Conservation (phyloP, 1,140 invertebrate genomes). For the Leucophenga varia region DNA sequence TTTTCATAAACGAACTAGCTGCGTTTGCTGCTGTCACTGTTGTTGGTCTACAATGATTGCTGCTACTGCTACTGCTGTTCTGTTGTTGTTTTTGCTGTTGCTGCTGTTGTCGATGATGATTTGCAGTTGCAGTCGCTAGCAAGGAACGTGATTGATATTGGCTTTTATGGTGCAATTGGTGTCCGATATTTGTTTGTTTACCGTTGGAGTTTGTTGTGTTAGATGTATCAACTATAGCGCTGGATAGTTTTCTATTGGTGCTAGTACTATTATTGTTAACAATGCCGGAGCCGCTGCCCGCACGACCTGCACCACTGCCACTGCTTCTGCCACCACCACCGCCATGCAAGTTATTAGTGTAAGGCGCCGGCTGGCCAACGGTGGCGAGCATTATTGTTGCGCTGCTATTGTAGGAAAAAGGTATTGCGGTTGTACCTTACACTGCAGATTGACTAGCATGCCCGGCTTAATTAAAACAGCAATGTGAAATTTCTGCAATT, state of each 20-base stretch:
- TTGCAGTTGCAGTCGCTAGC: slow-evolving; percentile 13
- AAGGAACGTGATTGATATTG: slow-evolving; percentile 16
- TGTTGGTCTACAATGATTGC: slow-evolving; percentile 8
- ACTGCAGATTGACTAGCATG: slow-evolving; percentile 2
- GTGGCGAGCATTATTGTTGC: slow-evolving; percentile 44
- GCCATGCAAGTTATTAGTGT: slow-evolving; percentile 23
- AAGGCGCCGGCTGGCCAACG: slow-evolving; percentile 35
- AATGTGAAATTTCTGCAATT: not conserved
- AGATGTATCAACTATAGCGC: too few relatives aligned
- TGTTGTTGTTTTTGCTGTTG: slow-evolving; percentile 20
- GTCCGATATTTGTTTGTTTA: slow-evolving; percentile 56
- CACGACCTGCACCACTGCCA: not conserved
- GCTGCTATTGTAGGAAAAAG: slow-evolving; percentile 20
- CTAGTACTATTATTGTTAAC: too few relatives aligned
- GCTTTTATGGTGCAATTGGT: too few relatives aligned
- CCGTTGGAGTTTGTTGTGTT: slow-evolving; percentile 28
- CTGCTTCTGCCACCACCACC: slow-evolving; percentile 17
- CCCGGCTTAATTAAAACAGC: too few relatives aligned
- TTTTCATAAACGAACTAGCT: slow-evolving; percentile 49
- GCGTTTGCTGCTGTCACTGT: slow-evolving; percentile 8
- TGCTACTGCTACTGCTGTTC: slow-evolving; percentile 15
- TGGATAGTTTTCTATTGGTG: too few relatives aligned
- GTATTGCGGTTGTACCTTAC: slow-evolving; percentile 8
- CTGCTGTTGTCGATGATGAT: slow-evolving; percentile 17
- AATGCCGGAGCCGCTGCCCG: not conserved